phyloP scores from a whole-genome alignment of 2,113 vertebrate species.

The Percopsis transmontana region DNA sequence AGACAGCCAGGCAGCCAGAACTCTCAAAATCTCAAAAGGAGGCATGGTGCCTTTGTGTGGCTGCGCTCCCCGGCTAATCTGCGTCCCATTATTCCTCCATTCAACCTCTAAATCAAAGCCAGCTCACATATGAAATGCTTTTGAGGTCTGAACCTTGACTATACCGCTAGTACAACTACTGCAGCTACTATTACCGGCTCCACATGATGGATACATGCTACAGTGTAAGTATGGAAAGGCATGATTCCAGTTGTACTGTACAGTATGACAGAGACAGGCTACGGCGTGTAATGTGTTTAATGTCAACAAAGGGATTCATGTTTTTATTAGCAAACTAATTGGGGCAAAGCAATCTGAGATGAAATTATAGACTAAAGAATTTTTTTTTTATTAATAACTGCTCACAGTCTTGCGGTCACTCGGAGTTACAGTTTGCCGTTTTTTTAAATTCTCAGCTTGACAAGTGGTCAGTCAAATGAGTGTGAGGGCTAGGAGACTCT shows the following conservation, averaged over 20 bases:
- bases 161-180: constrained; percentile 58
- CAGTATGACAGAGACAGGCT: background rate
- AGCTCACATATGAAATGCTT: constrained; percentile 75
- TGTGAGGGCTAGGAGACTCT: constrained; percentile 39
- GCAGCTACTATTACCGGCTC: constrained; percentile 68
- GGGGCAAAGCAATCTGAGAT: constrained; percentile 12
- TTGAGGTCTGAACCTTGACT: constrained; percentile 71
- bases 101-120: constrained; percentile 70
- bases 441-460: constrained; percentile 55
- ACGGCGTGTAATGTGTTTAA: constrained; percentile 22
- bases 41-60: constrained; percentile 69
- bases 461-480: constrained; percentile 67
- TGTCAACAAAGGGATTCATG: constrained; percentile 15
- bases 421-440: constrained; percentile 39
- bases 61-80: constrained; percentile 64
- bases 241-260: constrained; percentile 9
- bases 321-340: constrained; percentile 37
- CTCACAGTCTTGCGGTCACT: constrained; percentile 39
- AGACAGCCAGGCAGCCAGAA: constrained; percentile 66
- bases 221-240: constrained; percentile 36
- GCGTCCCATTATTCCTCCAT: constrained; percentile 71
- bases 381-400: constrained; percentile 59
- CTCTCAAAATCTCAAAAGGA: constrained; percentile 63
- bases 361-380: constrained; percentile 30
- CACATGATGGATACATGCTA: constrained; percentile 59